Conservation (phyloP, 2,113 vertebrate species). For the Taxidea taxus region DNA sequence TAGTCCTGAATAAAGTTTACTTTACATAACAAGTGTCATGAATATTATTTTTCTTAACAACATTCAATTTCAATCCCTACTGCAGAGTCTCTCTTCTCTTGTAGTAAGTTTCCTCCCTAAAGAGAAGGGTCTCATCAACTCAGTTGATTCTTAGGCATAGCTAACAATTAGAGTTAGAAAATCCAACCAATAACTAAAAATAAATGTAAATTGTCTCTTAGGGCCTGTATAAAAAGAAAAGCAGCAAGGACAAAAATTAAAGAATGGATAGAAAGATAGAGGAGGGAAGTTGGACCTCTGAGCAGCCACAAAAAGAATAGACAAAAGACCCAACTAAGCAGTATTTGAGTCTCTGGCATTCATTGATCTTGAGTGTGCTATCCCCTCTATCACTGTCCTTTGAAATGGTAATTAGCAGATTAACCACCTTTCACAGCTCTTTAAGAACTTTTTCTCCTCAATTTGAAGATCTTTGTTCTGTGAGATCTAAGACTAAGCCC, state of each 20-base stretch:
- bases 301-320: not conserved
- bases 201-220: not conserved
- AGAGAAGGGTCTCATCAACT: not conserved
- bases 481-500: conserved; percentile 28
- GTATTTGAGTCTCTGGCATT: not conserved
- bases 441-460: conserved; percentile 29
- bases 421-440: conserved; percentile 39
- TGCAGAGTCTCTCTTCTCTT: not conserved
- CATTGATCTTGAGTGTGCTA: not conserved
- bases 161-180: not conserved
- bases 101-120: not conserved
- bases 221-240: not conserved
- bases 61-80: not conserved
- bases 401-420: conserved; percentile 65
- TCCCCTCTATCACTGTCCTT: not conserved
- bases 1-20: not conserved
- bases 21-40: not conserved
- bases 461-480: conserved; percentile 60
- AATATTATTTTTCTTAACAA: not conserved
- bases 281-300: not conserved
- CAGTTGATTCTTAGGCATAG: not conserved
- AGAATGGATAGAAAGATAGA: not conserved
- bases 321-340: not conserved
- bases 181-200: not conserved
- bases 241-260: not conserved